Base-by-base conservation (phyloP, 2,797 vertebrate species). In the Crax fasciolata region DNA sequence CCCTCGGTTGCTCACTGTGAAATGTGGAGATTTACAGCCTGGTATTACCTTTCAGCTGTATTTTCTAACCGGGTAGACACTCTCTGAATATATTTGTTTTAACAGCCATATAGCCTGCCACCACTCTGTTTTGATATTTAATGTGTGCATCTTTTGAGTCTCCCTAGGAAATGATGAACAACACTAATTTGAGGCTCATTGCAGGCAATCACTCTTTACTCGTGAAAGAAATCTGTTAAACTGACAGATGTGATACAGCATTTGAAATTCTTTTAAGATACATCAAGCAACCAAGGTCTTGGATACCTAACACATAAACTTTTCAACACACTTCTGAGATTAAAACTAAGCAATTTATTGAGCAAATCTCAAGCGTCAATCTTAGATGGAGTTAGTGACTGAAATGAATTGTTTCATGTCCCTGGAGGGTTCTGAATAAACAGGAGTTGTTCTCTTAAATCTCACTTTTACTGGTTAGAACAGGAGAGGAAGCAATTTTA, bases 11-110 rank as follows among this genome's bases (percentile, higher is more conserved):
- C 54, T 81, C 28, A 9, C 32, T 73, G 63, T 73, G 38, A 35
- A 79, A 73, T n/a, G 43, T 25, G 35, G 62, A 73, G 71, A 70
- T 90, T 94, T 91, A 41, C 67, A 70, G 89, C 79, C 46, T 10
- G 4, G 46, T 73, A 30, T 75, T 90, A 81, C 66, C 39, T 94
- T 93, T 88, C 80, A 49, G 0, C 39, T 28, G 43, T 35, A 44
- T 94, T 93, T 93, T 84, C 71, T 55, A 81, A 44, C 76, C 44
- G 84, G 76, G 83, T 52, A 76, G 70, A 54, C 49, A 70, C 43
- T 6, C 49, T 78, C n/a, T 57, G 63, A 49, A 28, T 28, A 2
- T 66, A 48, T 78, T 94, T 90, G 28, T 61, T 89, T 55, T 66
- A 91, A 67, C 39, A 51, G 16, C 78, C 73, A 61, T 35, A 41